Evolutionary conservation across 2,888 invertebrate species (phyloP).

Genomic region (Ornithoptera priamus): DNA sequence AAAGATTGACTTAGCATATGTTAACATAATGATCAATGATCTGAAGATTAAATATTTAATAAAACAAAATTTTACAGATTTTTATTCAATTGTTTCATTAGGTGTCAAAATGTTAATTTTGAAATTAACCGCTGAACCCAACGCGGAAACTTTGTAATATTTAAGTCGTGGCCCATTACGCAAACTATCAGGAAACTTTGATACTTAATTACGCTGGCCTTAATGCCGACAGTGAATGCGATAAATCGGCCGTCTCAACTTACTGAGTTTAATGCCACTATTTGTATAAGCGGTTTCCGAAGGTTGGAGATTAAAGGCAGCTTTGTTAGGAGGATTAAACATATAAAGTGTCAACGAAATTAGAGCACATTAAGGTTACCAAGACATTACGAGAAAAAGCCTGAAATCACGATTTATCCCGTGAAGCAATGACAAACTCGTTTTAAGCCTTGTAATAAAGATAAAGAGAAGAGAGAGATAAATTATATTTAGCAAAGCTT

Average conservation of each 20-base stretch:
- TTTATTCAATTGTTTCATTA: background rate
- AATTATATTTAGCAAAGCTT: too few species aligned
- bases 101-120: background rate
- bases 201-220: conserved; percentile 27
- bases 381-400: background rate
- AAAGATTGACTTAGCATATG: too few species aligned
- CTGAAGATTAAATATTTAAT: too few species aligned
- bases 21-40: too few species aligned
- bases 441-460: too few species aligned
- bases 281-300: conserved; percentile 27
- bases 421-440: too few species aligned
- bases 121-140: background rate
- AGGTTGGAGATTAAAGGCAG: conserved; percentile 20
- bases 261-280: conserved; percentile 23
- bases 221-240: conserved; percentile 22
- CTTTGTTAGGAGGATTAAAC: conserved; percentile 22
- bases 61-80: background rate
- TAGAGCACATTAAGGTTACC: conserved; percentile 1
- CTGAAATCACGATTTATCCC: background rate
- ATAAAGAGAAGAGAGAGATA: too few species aligned
- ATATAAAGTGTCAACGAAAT: conserved; percentile 4
- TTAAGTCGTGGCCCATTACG: conserved; percentile 23
- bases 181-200: conserved; percentile 26
- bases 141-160: conserved; percentile 1
- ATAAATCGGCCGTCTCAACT: conserved; percentile 25